These are phyloP conservation scores for Priocnemis perturbator DNA, from an alignment of 2,888 invertebrate genomes.

Conservation along the genomic window DNA sequence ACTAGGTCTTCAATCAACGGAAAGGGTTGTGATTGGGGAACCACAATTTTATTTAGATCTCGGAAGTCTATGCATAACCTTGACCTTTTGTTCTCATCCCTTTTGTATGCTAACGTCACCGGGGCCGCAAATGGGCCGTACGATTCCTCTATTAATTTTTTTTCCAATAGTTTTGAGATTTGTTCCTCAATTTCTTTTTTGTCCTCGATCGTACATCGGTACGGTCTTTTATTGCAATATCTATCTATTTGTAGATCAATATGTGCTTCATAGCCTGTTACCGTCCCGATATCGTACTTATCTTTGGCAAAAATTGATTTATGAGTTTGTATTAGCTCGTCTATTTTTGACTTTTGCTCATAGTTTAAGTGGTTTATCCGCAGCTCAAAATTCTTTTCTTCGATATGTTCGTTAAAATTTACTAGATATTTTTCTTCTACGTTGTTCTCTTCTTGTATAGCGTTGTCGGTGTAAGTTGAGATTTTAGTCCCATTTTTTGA, in stretches of 20 bases:
- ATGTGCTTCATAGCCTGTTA: conserved; percentile 7
- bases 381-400: conserved; percentile 22
- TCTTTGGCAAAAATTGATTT: conserved; percentile 42
- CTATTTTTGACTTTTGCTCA: conserved; percentile 25
- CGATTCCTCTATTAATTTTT: too few species aligned
- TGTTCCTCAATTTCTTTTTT: too few species aligned
- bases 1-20: too few species aligned
- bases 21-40: too few species aligned
- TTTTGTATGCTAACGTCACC: too few species aligned
- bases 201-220: conserved; percentile 24
- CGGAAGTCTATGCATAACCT: neutral
- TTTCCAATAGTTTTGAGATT: too few species aligned
- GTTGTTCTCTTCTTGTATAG: neutral
- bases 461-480: neutral
- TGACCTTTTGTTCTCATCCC: conserved; percentile 2
- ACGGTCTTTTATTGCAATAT: conserved; percentile 26
- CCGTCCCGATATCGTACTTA: too few species aligned
- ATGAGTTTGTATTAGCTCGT: conserved; percentile 38
- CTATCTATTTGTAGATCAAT: conserved; percentile 27
- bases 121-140: conserved; percentile 5
- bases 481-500: neutral
- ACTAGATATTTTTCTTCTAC: conserved; percentile 6
- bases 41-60: too few species aligned
- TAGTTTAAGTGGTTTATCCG: conserved; percentile 20
- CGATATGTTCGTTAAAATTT: too few species aligned